Evolutionary conservation across 2,113 vertebrate species (phyloP).

Genomic region (Etheostoma cragini): DNA sequence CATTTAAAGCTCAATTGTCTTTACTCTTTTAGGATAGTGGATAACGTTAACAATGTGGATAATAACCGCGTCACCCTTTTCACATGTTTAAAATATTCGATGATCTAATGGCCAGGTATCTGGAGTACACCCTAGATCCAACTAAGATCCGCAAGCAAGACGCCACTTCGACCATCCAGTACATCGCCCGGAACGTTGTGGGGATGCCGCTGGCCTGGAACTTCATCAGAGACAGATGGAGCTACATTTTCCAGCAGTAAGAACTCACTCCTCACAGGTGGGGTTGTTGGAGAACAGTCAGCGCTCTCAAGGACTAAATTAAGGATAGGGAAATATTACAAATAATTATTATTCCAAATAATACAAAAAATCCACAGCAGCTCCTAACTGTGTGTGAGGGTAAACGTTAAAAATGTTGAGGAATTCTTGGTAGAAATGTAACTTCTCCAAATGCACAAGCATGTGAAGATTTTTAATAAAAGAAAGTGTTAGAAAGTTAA

Average conservation of each 20-base stretch:
- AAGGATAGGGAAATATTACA: background rate
- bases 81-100: background rate
- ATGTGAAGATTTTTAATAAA: background rate
- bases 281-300: background rate
- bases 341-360: no score
- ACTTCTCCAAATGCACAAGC: background rate
- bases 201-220: constrained; percentile 92
- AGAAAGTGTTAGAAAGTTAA: rapidly evolving
- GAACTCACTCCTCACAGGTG: constrained; percentile 42
- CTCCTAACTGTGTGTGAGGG: background rate
- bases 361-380: background rate
- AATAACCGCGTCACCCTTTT: background rate
- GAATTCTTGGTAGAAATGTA: background rate
- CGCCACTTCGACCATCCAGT: constrained; percentile 86
- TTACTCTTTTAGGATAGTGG: background rate
- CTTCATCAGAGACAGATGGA: constrained; percentile 89
- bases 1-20: background rate
- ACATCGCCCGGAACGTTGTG: constrained; percentile 85
- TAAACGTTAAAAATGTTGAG: background rate
- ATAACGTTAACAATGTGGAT: background rate
- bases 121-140: constrained; percentile 87
- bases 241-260: constrained; percentile 87
- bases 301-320: rapidly evolving
- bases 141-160: constrained; percentile 92
- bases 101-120: constrained; percentile 82